phyloP scores from a whole-genome alignment of 2,888 invertebrate genomes.

The Elgonia sp. region DNA sequence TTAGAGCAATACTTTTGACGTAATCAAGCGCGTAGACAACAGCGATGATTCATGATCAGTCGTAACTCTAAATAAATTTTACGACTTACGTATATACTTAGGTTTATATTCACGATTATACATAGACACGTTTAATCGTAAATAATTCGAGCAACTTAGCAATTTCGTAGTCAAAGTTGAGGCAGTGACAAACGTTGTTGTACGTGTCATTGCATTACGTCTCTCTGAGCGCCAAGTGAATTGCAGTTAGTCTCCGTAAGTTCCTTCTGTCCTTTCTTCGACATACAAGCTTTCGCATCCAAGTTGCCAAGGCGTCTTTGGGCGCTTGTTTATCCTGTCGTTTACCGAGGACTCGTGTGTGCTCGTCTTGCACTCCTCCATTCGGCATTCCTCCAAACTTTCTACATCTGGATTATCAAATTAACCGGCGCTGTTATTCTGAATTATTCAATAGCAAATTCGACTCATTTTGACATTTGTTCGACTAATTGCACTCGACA shows the following conservation, averaged over 20 bases:
- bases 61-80: conserved; percentile 20
- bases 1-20: background rate
- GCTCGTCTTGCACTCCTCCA: conserved; percentile 42
- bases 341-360: conserved; percentile 67
- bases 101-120: conserved; percentile 28
- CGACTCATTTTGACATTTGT: conserved; percentile 52
- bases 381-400: conserved; percentile 63
- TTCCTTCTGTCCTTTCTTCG: conserved; percentile 58
- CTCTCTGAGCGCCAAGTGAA: conserved; percentile 59
- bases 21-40: conserved; percentile 4
- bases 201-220: conserved; percentile 71
- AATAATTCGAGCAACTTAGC: conserved; percentile 65
- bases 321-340: conserved; percentile 66
- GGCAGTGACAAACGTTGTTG: conserved; percentile 69
- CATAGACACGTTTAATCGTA: conserved; percentile 39
- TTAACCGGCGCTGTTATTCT: conserved; percentile 59
- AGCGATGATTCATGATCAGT: conserved; percentile 25
- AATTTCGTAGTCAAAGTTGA: conserved; percentile 67
- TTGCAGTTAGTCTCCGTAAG: conserved; percentile 58
- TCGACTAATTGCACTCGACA: conserved; percentile 48
- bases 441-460: conserved; percentile 63
- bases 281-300: conserved; percentile 36
- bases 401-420: conserved; percentile 63
- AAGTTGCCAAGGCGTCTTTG: conserved; percentile 58
- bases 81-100: conserved; percentile 1